phyloP scores from a whole-genome alignment of 1,140 invertebrate genomes.

The Megalonaias nervosa region DNA sequence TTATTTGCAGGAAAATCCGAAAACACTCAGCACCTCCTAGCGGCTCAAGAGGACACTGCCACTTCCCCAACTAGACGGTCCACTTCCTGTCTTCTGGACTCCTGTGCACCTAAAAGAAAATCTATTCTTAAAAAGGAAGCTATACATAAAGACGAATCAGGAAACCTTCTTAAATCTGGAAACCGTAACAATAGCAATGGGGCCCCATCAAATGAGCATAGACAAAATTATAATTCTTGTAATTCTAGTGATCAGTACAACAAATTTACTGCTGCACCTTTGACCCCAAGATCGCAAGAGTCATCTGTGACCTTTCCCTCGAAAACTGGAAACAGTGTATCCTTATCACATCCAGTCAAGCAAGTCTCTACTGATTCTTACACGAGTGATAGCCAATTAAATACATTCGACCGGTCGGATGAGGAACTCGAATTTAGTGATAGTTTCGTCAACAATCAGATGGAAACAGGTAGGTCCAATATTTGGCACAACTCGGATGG shows the following conservation, averaged over 20 bases:
- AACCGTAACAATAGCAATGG: slow-evolving; percentile 23
- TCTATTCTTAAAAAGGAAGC: slow-evolving; percentile 85
- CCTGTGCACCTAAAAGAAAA: slow-evolving; percentile 72
- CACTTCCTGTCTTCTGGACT: slow-evolving; percentile 45
- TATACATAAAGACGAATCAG: slow-evolving; percentile 80
- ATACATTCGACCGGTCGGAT: slow-evolving; percentile 40
- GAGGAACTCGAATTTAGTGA: slow-evolving; percentile 62
- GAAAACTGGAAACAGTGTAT: slow-evolving; percentile 27
- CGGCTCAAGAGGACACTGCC: slow-evolving; percentile 10
- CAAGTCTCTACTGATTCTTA: slow-evolving; percentile 35
- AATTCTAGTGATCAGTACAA: slow-evolving; percentile 18
- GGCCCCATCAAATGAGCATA: not conserved
- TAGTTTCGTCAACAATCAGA: slow-evolving; percentile 45
- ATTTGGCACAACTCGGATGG: slow-evolving; percentile 39
- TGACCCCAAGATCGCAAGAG: not conserved
- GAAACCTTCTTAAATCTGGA: slow-evolving; percentile 75
- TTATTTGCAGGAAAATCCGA: slow-evolving; percentile 10
- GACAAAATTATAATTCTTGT: slow-evolving; percentile 14
- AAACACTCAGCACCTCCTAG: slow-evolving; percentile 15
- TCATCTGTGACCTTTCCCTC: slow-evolving; percentile 1
- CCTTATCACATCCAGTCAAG: slow-evolving; percentile 20
- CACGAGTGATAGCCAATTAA: slow-evolving; percentile 38
- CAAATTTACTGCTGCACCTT: slow-evolving; percentile 1
- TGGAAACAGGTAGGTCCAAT: slow-evolving; percentile 41
- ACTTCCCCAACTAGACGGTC: slow-evolving; percentile 40